A percentile compares a stretch with the other conserved stretches of the same genome.
Evolutionary conservation across 2,113 vertebrate species (phyloP).

Genomic region (Delphinapterus leucas): DNA sequence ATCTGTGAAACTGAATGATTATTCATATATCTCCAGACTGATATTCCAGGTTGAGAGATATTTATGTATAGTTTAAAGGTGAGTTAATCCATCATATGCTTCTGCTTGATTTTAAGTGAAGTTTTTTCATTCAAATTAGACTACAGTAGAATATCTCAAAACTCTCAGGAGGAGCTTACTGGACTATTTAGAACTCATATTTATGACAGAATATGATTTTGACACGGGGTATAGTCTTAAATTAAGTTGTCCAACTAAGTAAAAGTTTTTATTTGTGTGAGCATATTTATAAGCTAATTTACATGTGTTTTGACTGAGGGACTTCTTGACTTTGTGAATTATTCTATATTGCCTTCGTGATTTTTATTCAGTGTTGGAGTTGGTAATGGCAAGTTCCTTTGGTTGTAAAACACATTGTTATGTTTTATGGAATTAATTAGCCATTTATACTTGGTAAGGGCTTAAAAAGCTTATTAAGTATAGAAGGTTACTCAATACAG

Average conservation of each 20-base stretch:
- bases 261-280: neutral
- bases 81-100: neutral
- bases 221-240: neutral
- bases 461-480: slow-evolving; percentile 22
- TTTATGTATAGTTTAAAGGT: neutral
- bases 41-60: neutral
- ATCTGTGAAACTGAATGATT: neutral
- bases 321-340: neutral
- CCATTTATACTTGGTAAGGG: neutral
- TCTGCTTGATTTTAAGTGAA: neutral
- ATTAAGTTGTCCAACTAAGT: neutral
- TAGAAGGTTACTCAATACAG: neutral
- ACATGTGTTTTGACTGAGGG: neutral
- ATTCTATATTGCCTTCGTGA: neutral
- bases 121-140: neutral
- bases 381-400: neutral
- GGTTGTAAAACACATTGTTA: neutral
- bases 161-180: neutral
- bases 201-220: neutral
- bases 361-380: neutral
- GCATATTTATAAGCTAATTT: neutral
- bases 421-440: slow-evolving; percentile 26
- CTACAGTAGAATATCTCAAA: neutral
- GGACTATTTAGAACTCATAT: neutral
- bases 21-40: neutral